Evolutionary conservation across 2,113 vertebrate genomes (phyloP).

Genomic region (Sitta europaea): DNA sequence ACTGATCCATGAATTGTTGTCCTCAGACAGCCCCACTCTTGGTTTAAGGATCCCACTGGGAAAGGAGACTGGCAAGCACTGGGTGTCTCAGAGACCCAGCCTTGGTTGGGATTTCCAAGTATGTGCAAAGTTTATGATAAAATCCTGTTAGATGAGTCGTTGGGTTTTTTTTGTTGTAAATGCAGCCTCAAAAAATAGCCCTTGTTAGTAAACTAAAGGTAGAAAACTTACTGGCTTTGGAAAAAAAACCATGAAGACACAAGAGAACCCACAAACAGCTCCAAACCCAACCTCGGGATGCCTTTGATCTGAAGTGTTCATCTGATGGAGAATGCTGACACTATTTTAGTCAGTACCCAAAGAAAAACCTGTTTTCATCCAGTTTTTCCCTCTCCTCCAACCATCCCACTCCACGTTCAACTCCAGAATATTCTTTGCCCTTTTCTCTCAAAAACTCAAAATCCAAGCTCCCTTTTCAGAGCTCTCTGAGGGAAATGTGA

Average conservation of each 20-base stretch:
- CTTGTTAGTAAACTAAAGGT: slow-evolving; percentile 34
- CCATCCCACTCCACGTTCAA: neutral
- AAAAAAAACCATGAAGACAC: neutral
- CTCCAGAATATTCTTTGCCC: neutral
- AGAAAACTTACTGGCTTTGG: neutral
- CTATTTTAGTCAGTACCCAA: neutral
- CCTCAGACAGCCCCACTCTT: slow-evolving; percentile 25
- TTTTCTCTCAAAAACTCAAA: neutral
- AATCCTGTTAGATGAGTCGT: neutral
- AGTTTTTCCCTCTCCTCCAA: neutral
- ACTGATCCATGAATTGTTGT: neutral
- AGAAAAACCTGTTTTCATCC: neutral
- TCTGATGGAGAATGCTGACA: neutral
- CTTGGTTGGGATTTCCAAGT: slow-evolving; percentile 5
- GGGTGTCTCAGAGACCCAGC: slow-evolving; percentile 15
- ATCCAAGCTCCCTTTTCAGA: neutral
- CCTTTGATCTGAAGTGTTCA: neutral
- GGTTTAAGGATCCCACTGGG: slow-evolving; percentile 50
- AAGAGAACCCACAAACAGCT: neutral
- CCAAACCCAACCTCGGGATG: neutral
- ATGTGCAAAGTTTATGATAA: slow-evolving; percentile 29
- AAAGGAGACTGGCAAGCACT: slow-evolving; percentile 32
- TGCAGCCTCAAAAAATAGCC: slow-evolving; percentile 39
- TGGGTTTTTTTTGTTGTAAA: slow-evolving; percentile 4
- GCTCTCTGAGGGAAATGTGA: neutral